phyloP scores from a whole-genome alignment of 2,888 invertebrate species.

The Hedychridium roseum region DNA sequence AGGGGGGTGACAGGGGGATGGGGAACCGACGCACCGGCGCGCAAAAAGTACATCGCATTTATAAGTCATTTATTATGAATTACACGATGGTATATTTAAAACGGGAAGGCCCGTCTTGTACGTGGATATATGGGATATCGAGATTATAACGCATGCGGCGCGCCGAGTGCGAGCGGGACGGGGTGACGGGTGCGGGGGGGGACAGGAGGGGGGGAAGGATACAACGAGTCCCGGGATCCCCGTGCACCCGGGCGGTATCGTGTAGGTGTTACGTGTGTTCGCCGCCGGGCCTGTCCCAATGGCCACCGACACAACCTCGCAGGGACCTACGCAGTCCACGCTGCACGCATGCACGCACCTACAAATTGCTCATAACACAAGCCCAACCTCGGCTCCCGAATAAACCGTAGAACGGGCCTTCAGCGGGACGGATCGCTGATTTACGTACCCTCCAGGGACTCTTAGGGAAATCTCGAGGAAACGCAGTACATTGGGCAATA shows the following conservation, averaged over 20 bases:
- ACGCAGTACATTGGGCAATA: too few relatives aligned
- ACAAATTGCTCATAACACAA: slow-evolving; percentile 51
- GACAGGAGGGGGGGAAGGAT: slow-evolving; percentile 28
- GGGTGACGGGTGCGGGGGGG: slow-evolving; percentile 2
- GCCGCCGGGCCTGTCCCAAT: too few relatives aligned
- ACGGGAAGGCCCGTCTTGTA: slow-evolving; percentile 61
- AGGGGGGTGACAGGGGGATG: slow-evolving; percentile 7
- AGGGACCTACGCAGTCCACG: slow-evolving; percentile 13
- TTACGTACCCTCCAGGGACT: too few relatives aligned
- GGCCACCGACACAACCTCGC: slow-evolving; percentile 14
- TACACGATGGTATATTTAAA: slow-evolving; percentile 64
- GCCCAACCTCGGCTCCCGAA: slow-evolving; percentile 46
- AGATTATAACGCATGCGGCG: slow-evolving; percentile 61
- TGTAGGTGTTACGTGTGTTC: slow-evolving; percentile 39
- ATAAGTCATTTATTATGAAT: slow-evolving; percentile 64
- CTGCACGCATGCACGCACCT: slow-evolving; percentile 44
- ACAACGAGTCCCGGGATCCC: slow-evolving; percentile 44
- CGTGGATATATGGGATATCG: slow-evolving; percentile 63
- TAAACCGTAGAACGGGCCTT: slow-evolving; percentile 28
- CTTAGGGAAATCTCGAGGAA: too few relatives aligned
- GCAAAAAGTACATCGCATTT: slow-evolving; percentile 60
- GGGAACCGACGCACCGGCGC: slow-evolving; percentile 19
- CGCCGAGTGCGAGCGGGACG: too few relatives aligned
- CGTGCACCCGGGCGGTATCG: slow-evolving; percentile 37
- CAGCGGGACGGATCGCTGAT: too few relatives aligned